Base-by-base conservation (phyloP, 2,113 vertebrate species). In the Melanerpes aurifrons region DNA sequence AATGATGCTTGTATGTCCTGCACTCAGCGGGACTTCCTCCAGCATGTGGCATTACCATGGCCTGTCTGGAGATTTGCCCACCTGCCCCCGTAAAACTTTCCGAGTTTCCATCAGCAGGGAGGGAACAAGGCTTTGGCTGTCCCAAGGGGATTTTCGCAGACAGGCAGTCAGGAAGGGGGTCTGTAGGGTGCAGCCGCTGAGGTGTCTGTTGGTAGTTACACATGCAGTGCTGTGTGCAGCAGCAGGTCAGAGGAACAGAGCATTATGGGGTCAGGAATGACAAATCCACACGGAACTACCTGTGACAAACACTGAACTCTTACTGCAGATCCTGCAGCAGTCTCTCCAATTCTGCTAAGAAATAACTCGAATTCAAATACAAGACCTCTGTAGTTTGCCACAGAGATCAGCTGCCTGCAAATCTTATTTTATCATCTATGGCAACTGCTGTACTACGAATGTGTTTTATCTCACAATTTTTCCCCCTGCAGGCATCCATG, bases 31-130 rank as follows among this genome's bases (percentile, higher is more conserved):
- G 56, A 53, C 64, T 43, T 54, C 35, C 25, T 3, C 5, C 0
- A 3, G 31, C 6, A 1, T 4, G 7, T 6, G 3, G 24, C 37
- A 58, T 7, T 1, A 2, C 12, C 57, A 5, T 0, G 0, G 47
- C 31, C 35, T 47, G 54, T 5, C 50, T 3, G 3, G 22, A 19
- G 29, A 8, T 25, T 56, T 2, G 3, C 10, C 29, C 1, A 18
- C 8, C 6, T 14, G 32, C 47, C 40, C 50, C 7, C 40, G 24
- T 7, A 32, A 64, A 17, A 40, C 7, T 13, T 5, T 56, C 7
- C 14, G 16, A 5, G 15, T 35, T 87, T 79, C 10, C 0, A 15
- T 37, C 31, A n/a, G 26, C 35, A 78, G 37, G 63, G 25, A 16
- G 10, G 14, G 19, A 75, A 35, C 29, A 40, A 58, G 5, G 16